Percentiles rank a stretch among this genome's conserved stretches.
Evolutionary conservation across 2,113 vertebrate genomes (phyloP).

Genomic region (Nerophis ophidion): DNA sequence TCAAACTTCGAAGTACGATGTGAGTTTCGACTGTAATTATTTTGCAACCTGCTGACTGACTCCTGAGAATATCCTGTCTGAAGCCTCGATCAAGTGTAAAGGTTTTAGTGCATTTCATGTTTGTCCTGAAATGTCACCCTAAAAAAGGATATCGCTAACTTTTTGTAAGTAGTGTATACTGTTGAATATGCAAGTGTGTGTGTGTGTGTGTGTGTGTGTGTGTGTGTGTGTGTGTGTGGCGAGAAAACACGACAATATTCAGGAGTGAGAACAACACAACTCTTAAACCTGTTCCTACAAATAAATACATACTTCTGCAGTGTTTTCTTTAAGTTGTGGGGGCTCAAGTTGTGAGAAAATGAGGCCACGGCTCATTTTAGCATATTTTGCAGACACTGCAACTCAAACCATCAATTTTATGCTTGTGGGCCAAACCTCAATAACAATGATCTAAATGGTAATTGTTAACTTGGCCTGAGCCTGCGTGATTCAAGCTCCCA

Average conservation of each 20-base stretch:
- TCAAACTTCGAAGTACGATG: too few relatives aligned
- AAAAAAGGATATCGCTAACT: too few relatives aligned
- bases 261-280: not conserved
- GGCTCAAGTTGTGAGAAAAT: constrained; percentile 1
- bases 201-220: too few relatives aligned
- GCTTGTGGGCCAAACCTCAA: constrained; percentile 31
- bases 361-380: constrained; percentile 16
- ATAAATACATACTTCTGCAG: constrained; percentile 14
- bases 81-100: too few relatives aligned
- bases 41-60: too few relatives aligned
- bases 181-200: too few relatives aligned
- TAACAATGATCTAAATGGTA: constrained; percentile 48
- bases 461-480: constrained; percentile 19
- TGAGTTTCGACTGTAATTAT: too few relatives aligned
- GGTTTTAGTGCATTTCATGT: too few relatives aligned
- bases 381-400: constrained; percentile 12
- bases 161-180: too few relatives aligned
- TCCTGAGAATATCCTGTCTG: too few relatives aligned
- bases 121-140: too few relatives aligned
- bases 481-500: not conserved
- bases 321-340: constrained; percentile 11
- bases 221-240: too few relatives aligned
- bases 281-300: constrained; percentile 22
- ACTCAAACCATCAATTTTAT: constrained; percentile 31
- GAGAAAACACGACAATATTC: not conserved